Evolutionary conservation across 1,140 invertebrate species (phyloP).

Genomic region (Gonioctena quinquepunctata): DNA sequence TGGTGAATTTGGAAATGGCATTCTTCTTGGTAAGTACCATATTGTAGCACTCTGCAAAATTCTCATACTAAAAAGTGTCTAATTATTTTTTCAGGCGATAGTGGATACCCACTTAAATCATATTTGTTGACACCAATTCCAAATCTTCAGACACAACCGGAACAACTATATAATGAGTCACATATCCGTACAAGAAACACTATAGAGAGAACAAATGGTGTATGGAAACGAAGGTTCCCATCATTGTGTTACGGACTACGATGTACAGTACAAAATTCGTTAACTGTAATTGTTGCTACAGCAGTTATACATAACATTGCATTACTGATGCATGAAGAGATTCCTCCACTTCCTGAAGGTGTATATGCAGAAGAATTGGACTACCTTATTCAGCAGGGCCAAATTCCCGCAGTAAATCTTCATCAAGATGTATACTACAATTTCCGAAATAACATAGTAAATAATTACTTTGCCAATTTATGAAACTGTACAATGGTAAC

Average conservation of each 20-base stretch:
- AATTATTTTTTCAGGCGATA: slow-evolving; percentile 24
- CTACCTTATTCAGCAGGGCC: background rate
- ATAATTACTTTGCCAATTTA: no score
- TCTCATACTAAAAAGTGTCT: no score
- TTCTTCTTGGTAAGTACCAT: slow-evolving; percentile 6
- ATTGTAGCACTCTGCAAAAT: no score
- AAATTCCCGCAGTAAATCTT: no score
- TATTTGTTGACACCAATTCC: slow-evolving; percentile 22
- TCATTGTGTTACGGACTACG: slow-evolving; percentile 3
- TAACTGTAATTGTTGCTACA: slow-evolving; percentile 8
- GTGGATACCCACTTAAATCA: slow-evolving; percentile 13
- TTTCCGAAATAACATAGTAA: no score
- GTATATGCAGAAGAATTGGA: background rate
- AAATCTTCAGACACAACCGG: background rate
- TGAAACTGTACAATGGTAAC: no score
- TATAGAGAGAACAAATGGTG: slow-evolving; percentile 16
- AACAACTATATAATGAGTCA: slow-evolving; percentile 15
- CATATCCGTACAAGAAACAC: slow-evolving; percentile 16
- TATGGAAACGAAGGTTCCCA: slow-evolving; percentile 19
- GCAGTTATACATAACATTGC: slow-evolving; percentile 10
- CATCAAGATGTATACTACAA: no score
- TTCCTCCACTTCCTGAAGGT: background rate
- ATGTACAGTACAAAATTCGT: background rate
- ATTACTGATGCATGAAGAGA: background rate
- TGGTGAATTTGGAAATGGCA: slow-evolving; percentile 7